Evolutionary conservation across 2,888 invertebrate species (phyloP).

Genomic region (Operophtera brumata): DNA sequence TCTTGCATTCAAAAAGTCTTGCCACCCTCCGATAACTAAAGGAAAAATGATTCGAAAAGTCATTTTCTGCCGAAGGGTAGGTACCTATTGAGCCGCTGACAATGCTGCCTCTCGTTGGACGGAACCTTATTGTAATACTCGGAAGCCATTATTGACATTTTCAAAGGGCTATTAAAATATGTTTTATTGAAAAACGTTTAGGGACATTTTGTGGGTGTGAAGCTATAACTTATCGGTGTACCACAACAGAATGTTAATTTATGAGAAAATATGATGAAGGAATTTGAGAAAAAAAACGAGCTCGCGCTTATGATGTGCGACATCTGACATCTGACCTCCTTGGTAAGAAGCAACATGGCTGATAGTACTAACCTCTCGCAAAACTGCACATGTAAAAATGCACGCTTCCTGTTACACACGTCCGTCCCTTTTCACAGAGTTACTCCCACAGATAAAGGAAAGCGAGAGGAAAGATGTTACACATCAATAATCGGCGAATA

Average conservation of each 20-base stretch:
- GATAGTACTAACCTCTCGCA: too few relatives aligned
- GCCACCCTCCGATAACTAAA: slow-evolving; percentile 64
- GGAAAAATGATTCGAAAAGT: slow-evolving; percentile 64
- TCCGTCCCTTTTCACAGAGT: too few relatives aligned
- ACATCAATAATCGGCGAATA: too few relatives aligned
- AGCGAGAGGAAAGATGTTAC: too few relatives aligned
- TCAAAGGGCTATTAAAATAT: slow-evolving; percentile 73
- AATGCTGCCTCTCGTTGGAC: slow-evolving; percentile 69
- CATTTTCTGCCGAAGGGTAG: slow-evolving; percentile 68
- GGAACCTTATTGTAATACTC: slow-evolving; percentile 71
- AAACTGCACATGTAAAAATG: too few relatives aligned
- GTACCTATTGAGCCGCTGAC: slow-evolving; percentile 64
- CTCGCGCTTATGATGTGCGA: too few relatives aligned
- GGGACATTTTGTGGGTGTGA: slow-evolving; percentile 45
- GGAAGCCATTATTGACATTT: slow-evolving; percentile 77
- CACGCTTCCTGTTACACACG: too few relatives aligned
- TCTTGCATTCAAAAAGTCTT: slow-evolving; percentile 53
- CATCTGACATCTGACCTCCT: too few relatives aligned
- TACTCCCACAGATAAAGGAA: too few relatives aligned
- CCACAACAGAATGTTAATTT: slow-evolving; percentile 38
- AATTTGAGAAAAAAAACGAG: too few relatives aligned
- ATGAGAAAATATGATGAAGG: slow-evolving; percentile 30
- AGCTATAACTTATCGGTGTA: slow-evolving; percentile 48
- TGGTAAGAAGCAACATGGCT: too few relatives aligned
- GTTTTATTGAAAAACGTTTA: slow-evolving; percentile 66